Base-by-base conservation (phyloP, 2,113 vertebrate genomes). In the Heteronetta atricapilla region DNA sequence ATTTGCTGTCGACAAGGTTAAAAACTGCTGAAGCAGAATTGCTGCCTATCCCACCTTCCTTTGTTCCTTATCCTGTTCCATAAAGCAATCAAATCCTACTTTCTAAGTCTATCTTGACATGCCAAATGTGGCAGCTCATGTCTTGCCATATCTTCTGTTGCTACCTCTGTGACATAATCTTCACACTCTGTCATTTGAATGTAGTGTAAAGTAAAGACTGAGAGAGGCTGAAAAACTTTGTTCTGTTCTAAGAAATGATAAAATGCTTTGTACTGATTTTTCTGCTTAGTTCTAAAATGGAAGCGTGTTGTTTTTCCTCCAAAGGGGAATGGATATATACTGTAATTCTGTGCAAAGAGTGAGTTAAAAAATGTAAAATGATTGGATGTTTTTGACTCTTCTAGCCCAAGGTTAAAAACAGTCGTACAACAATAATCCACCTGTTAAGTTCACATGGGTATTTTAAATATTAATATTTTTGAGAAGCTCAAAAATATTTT, bases 81-180 rank as follows among this genome's bases (percentile, higher is more conserved):
- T 59, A 92, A 86, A 92, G 13, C 18, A 89, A 59, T 82, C 52
- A 86, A 90, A 81, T 88, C 50, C 22, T 55, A 15, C 4, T 89
- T 96, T 67, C 31, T 0, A 8, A 58, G 50, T 67, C 10, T 78
- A 28, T 60, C 25, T 81, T 77, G 55, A 55, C 36, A 17, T 22
- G 16, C 9, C 22, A 72, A 81, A 53, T 42, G 48, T 72, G 52
- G 21, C 10, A 55, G 3, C 19, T 70, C 28, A 11, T 0, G 5
- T 26, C 79, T 62, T 69, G 20, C 11, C 10, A 0, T 73, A 21
- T 86, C 50, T 74, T 77, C 56, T 3, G 3, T 82, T 63, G 22
- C 56, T 83, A 16, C 34, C n/a, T 83, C 50, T 74, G 33, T 81
- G 68, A 83, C 34, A 48, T 64, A 52, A 92, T 66, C 55, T 81